Evolutionary conservation across 1,140 invertebrate genomes (phyloP).

Genomic region (Aphelinus atriplicis): DNA sequence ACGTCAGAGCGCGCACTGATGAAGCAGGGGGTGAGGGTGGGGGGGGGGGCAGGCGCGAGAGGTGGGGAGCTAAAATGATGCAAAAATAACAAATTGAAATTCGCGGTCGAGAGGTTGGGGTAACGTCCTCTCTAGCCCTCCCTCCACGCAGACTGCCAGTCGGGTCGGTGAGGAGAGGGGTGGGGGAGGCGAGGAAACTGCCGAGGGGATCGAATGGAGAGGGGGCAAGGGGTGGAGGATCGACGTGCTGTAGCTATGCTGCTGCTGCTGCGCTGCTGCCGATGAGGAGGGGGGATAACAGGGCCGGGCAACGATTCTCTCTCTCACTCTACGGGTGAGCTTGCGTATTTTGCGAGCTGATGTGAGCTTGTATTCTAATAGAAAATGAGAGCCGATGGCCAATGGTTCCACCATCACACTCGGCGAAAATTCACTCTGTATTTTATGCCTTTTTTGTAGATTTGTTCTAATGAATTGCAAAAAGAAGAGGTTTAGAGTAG

Average conservation of each 20-base stretch:
- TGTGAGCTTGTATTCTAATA: conserved; percentile 5
- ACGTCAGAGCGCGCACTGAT: no score
- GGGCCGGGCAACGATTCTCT: conserved; percentile 1
- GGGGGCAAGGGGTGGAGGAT: conserved; percentile 16
- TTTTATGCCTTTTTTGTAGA: conserved; percentile 38
- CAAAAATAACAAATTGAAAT: conserved; percentile 64
- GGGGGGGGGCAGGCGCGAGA: conserved; percentile 32
- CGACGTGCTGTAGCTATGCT: conserved; percentile 25
- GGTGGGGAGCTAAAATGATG: conserved; percentile 55
- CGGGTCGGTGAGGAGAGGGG: conserved; percentile 39
- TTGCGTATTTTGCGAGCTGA: background rate
- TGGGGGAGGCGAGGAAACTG: conserved; percentile 38
- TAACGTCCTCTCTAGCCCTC: conserved; percentile 15
- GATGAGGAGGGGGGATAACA: background rate
- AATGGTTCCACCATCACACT: conserved; percentile 27
- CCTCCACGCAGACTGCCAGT: background rate
- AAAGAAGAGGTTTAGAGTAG: no score
- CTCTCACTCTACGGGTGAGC: conserved; percentile 4
- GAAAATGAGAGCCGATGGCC: conserved; percentile 27
- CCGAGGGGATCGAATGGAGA: conserved; percentile 31
- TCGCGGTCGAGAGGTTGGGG: conserved; percentile 47
- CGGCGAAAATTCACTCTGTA: conserved; percentile 40
- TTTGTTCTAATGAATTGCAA: background rate
- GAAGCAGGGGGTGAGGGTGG: conserved; percentile 31
- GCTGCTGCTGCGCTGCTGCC: background rate